A percentile compares a stretch with the other conserved stretches of the same genome.
Evolutionary conservation across 2,888 invertebrate genomes (phyloP).

Genomic region (Fragum whitleyi): DNA sequence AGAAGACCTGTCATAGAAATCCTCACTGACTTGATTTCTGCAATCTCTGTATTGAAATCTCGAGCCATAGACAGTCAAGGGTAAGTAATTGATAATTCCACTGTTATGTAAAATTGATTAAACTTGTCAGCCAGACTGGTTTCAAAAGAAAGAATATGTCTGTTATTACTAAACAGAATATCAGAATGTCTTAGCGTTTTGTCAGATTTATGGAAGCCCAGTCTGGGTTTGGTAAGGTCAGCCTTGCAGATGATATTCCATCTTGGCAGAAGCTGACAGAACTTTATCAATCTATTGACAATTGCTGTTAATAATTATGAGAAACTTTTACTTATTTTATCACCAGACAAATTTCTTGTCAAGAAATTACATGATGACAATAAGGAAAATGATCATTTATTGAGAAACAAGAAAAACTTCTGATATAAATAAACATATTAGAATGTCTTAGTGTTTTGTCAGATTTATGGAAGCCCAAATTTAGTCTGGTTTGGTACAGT

Average conservation of each 20-base stretch:
- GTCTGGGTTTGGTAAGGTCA: conserved; percentile 2
- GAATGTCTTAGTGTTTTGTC: conserved; percentile 7
- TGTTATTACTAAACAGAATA: conserved; percentile 24
- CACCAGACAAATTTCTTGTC: too few species aligned
- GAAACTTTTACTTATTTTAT: too few species aligned
- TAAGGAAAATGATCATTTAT: too few species aligned
- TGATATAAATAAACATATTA: conserved; percentile 23
- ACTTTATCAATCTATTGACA: not conserved
- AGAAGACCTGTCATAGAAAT: too few species aligned
- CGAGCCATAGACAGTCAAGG: not conserved
- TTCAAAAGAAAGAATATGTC: conserved; percentile 26
- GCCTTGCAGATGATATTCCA: not conserved
- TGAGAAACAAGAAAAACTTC: conserved; percentile 13
- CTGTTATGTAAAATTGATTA: conserved; percentile 32
- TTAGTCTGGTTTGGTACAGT: not conserved
- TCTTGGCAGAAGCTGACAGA: not conserved
- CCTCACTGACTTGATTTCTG: too few species aligned
- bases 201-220: conserved; percentile 20
- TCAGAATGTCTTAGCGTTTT: conserved; percentile 9
- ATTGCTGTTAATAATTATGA: too few species aligned
- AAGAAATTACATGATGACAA: too few species aligned
- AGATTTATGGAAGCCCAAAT: conserved; percentile 15
- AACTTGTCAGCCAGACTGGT: conserved; percentile 25
- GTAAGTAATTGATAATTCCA: conserved; percentile 26
- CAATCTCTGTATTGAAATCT: too few species aligned